A percentile compares a stretch with the other conserved stretches of the same genome.
These are phyloP conservation scores for Stegana nigrithorax DNA, from an alignment of 2,888 invertebrate species.

Conservation along the genomic window DNA sequence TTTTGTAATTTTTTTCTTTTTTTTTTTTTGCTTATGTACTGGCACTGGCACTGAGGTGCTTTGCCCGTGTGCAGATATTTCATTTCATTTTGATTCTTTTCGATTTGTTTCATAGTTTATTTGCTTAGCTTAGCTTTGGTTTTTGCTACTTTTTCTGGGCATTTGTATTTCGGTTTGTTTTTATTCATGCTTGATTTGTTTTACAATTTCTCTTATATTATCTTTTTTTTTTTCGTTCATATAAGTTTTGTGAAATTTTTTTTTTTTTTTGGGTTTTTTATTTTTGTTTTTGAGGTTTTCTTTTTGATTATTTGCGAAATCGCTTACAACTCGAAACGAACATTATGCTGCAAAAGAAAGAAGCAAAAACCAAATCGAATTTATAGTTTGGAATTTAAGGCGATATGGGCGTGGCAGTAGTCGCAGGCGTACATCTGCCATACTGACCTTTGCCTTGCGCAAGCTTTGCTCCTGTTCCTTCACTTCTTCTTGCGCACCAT, in stretches of 20 bases:
- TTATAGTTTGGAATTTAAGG: constrained; percentile 40
- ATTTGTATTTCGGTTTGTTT: neutral
- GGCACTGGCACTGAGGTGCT: constrained; percentile 17
- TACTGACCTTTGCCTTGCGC: neutral
- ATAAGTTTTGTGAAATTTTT: neutral
- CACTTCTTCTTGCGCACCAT: too few relatives aligned
- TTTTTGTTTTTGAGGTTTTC: too few relatives aligned
- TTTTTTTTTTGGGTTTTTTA: constrained; percentile 12
- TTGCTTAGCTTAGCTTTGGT: constrained; percentile 58
- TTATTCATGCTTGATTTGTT: constrained; percentile 9
- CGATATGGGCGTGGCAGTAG: neutral
- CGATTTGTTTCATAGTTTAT: too few relatives aligned
- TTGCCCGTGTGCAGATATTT: too few relatives aligned
- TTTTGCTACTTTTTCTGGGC: constrained; percentile 45
- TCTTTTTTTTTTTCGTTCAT: neutral
- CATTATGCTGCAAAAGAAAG: constrained; percentile 63
- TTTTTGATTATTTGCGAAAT: too few relatives aligned
- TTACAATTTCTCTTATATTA: neutral
- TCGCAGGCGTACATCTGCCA: neutral
- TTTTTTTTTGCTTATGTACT: constrained; percentile 3
- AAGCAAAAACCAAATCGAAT: constrained; percentile 63
- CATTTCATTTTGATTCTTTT: too few relatives aligned
- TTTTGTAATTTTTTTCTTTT: constrained; percentile 12
- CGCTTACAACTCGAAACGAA: constrained; percentile 58
- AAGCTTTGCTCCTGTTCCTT: constrained; percentile 4